Evolutionary conservation across 2,888 invertebrate genomes (phyloP), one percentile per base, ranked within the genome.

Genomic region (Drosophila mettleri): DNA sequence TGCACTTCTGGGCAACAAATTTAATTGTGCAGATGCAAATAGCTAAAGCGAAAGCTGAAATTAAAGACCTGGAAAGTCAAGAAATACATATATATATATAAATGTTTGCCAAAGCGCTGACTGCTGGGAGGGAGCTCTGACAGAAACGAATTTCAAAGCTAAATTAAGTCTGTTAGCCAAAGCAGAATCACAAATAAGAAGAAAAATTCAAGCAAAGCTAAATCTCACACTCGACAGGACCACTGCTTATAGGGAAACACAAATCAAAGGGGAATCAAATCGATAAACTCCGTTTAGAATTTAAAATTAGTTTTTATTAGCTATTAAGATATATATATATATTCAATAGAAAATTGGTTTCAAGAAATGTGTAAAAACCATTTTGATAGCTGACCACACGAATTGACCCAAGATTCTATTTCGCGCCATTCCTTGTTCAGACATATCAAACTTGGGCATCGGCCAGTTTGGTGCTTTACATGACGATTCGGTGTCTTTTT

Each of bases 111-210:
- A 81, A 65, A 33, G 31, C 45, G 62, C 41, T 64, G 73, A 63
- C 68, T 60, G 16, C 59, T 57, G 49, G 31, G 63, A 59, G 66
- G 68, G 71, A 14, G 43, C 33, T 39, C 27, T 33, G 20, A 18
- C 29, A 61, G 67, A 68, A 66, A 53, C 74, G 49, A 14, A 75
- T 78, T 68, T 83, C 80, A 83, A 85, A 82, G 77, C 58, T 63
- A 57, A 52, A 22, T 48, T 43, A 64, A 65, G 63, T 59, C 64
- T 60, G 49, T 39, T 59, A 38, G 39, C 49, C 53, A 41, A 52
- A 20, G 55, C 69, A 7, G 27, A 20, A 16, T 14, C 24, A 33
- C 36, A 33, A 49, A 53, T 46, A 16, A 12, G 39, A 49, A 41
- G 29, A 53, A 41, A 61, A 61, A 41, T 52, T 12, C 57, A 68